Conservation (phyloP, 2,113 vertebrate genomes). For the Cyphomyrus plagiostoma region DNA sequence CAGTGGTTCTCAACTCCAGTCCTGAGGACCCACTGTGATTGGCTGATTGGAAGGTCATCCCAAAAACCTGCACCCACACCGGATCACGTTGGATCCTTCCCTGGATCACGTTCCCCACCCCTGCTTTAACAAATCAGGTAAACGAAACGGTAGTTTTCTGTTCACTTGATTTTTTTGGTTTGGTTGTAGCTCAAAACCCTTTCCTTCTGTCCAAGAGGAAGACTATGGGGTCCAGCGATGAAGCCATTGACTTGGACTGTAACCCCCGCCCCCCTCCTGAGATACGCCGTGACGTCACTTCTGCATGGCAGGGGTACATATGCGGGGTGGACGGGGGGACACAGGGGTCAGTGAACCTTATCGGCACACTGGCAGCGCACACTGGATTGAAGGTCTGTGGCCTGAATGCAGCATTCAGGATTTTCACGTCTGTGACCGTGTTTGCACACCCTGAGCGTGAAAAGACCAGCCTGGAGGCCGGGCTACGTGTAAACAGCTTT, state of each 20-base stretch:
- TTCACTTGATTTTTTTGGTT: neutral
- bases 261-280: neutral
- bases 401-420: neutral
- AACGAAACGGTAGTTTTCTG: neutral
- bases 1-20: neutral
- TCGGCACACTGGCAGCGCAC: neutral
- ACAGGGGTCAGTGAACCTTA: neutral
- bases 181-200: neutral
- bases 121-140: neutral
- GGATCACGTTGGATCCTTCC: no score
- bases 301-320: neutral
- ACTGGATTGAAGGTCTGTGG: neutral
- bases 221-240: neutral
- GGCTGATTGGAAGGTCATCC: neutral
- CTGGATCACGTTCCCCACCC: neutral
- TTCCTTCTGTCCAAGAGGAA: neutral
- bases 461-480: neutral
- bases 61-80: neutral
- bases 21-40: neutral
- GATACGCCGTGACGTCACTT: neutral
- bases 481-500: neutral
- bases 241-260: neutral
- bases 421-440: neutral
- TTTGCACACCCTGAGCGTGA: neutral
- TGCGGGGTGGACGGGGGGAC: no score